A percentile compares a stretch with the other conserved stretches of the same genome.
phyloP scores from a whole-genome alignment of 92 coral and sea anemone species.

The Diadumene lineata region DNA sequence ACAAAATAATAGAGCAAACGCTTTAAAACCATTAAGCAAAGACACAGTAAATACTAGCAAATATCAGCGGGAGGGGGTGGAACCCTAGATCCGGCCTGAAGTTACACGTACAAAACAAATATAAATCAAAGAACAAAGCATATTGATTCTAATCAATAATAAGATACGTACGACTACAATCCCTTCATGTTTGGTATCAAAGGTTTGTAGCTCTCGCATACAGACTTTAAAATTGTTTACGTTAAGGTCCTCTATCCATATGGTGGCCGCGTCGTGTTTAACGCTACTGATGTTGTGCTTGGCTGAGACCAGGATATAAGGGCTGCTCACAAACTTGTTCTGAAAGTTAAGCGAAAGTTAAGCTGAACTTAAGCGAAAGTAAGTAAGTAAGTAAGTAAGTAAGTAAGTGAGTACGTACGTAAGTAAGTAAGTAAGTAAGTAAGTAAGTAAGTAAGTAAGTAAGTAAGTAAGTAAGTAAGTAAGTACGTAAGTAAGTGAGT shows the following conservation, averaged over 20 bases:
- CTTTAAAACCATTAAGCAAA: too few species aligned
- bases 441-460: neutral
- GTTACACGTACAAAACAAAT: too few species aligned
- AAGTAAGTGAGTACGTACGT: neutral
- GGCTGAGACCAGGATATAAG: slow-evolving; percentile 43
- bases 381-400: neutral
- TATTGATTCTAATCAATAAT: neutral
- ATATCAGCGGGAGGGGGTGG: too few species aligned
- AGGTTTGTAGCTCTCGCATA: slow-evolving; percentile 64
- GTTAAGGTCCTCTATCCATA: slow-evolving; percentile 70
- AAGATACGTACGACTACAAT: slow-evolving; percentile 17
- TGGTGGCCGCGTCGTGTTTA: slow-evolving; percentile 61
- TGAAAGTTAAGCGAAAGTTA: neutral
- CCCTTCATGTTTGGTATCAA: slow-evolving; percentile 60
- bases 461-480: neutral
- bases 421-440: neutral
- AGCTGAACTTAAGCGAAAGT: too few species aligned
- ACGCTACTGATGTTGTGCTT: slow-evolving; percentile 41
- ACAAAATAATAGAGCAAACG: too few species aligned
- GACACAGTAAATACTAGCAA: too few species aligned
- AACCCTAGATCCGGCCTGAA: too few species aligned
- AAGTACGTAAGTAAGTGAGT: neutral
- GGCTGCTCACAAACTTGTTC: slow-evolving; percentile 19
- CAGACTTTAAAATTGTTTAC: slow-evolving; percentile 49
- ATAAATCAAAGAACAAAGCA: neutral